A percentile compares a stretch with the other conserved stretches of the same genome.
These are phyloP conservation scores for Drosophila prostipennis DNA, from an alignment of 2,888 invertebrate species.

Conservation along the genomic window DNA sequence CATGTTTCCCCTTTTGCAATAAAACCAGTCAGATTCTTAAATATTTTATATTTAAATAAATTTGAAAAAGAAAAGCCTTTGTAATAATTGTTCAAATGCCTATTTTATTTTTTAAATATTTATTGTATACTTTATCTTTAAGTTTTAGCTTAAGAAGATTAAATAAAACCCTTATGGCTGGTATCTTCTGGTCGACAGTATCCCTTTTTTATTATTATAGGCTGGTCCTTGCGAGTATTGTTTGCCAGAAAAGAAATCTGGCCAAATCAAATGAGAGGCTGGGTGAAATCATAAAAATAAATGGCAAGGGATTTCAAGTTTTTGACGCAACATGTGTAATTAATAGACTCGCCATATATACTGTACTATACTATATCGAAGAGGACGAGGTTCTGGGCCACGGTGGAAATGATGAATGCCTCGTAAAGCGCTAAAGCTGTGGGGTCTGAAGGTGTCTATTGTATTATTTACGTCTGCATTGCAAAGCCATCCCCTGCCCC, in stretches of 20 bases:
- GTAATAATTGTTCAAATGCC: too few species aligned
- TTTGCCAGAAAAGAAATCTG: constrained; percentile 33
- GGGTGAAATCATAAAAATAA: constrained; percentile 60
- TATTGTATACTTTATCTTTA: too few species aligned
- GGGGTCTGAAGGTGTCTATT: constrained; percentile 64
- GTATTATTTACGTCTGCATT: constrained; percentile 64
- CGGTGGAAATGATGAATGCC: constrained; percentile 52
- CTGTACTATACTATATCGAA: not conserved
- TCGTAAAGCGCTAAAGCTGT: constrained; percentile 55
- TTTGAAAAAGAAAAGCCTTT: too few species aligned
- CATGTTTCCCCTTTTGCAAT: too few species aligned
- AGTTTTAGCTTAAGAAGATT: too few species aligned
- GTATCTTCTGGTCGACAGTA: not conserved
- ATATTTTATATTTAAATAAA: not conserved
- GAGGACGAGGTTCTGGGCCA: not conserved
- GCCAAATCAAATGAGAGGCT: constrained; percentile 55
- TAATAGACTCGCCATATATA: constrained; percentile 59
- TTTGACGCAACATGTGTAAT: constrained; percentile 70
- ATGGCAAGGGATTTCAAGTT: constrained; percentile 65
- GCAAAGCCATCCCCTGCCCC: constrained; percentile 13
- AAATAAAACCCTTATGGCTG: not conserved
- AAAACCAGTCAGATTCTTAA: too few species aligned
- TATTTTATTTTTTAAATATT: too few species aligned
- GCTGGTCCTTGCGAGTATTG: constrained; percentile 57
- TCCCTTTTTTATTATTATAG: constrained; percentile 3